These are phyloP conservation scores for Mesopsocus fuscifrons DNA, from an alignment of 2,888 invertebrate species.

Conservation along the genomic window DNA sequence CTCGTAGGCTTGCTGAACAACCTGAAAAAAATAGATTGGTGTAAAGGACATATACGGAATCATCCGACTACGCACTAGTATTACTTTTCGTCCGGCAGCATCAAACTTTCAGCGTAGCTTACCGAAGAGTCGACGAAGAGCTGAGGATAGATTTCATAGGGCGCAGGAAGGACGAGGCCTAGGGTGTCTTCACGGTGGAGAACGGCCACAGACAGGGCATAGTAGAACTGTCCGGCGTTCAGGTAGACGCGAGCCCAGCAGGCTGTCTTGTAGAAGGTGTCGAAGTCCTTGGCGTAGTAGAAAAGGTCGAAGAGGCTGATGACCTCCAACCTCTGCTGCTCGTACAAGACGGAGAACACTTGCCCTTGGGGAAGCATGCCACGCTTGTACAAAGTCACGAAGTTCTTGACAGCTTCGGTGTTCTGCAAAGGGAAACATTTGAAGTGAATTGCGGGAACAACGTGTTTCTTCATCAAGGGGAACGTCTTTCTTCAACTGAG, in stretches of 20 bases:
- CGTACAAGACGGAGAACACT: slow-evolving; percentile 39
- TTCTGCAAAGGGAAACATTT: slow-evolving; percentile 25
- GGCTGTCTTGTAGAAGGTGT: slow-evolving; percentile 40
- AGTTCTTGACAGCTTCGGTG: slow-evolving; percentile 35
- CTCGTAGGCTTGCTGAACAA: slow-evolving; percentile 19
- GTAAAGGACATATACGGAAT: too few species aligned
- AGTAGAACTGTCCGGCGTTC: slow-evolving; percentile 37
- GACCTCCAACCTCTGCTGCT: slow-evolving; percentile 40
- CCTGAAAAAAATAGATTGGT: too few species aligned
- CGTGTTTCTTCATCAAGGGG: too few species aligned
- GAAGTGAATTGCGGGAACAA: too few species aligned
- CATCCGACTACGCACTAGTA: too few species aligned
- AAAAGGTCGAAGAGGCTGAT: slow-evolving; percentile 43
- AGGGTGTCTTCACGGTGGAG: slow-evolving; percentile 32
- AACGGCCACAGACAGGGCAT: slow-evolving; percentile 32
- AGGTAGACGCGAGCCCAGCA: slow-evolving; percentile 32
- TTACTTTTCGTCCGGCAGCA: too few species aligned
- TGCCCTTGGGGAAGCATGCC: slow-evolving; percentile 37
- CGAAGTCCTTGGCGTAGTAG: slow-evolving; percentile 47
- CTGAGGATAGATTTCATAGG: slow-evolving; percentile 32
- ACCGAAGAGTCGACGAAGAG: slow-evolving; percentile 22
- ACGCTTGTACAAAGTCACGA: slow-evolving; percentile 31
- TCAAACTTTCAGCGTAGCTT: too few species aligned
- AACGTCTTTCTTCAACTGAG: too few species aligned
- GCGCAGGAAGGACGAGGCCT: slow-evolving; percentile 32